Conservation (phyloP, 2,888 invertebrate species). For the Hyppa rectilinea region DNA sequence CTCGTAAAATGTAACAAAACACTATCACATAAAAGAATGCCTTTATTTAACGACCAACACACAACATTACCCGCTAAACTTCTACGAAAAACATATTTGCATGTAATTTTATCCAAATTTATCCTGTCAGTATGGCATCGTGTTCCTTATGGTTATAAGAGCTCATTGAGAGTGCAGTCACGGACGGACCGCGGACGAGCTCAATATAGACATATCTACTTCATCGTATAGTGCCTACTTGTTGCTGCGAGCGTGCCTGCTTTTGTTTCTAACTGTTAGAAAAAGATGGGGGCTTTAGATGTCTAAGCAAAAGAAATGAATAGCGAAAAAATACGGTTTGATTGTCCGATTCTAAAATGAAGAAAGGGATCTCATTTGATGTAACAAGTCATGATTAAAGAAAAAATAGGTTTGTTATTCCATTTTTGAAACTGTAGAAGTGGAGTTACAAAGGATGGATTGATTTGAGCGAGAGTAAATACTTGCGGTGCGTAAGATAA, state of each 20-base stretch:
- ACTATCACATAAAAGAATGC: neutral
- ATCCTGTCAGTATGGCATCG: constrained; percentile 53
- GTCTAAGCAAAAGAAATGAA: neutral
- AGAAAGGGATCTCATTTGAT: neutral
- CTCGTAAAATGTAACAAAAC: neutral
- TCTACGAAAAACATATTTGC: constrained; percentile 57
- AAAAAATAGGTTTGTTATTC: neutral
- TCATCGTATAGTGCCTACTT: constrained; percentile 61
- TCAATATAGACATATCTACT: constrained; percentile 76
- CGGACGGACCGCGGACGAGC: constrained; percentile 72
- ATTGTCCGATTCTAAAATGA: neutral
- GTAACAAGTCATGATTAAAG: neutral
- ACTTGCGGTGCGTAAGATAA: neutral
- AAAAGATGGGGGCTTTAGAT: neutral
- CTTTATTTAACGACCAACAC: neutral
- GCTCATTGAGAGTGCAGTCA: constrained; percentile 81
- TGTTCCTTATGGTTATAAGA: constrained; percentile 62
- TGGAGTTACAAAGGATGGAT: neutral
- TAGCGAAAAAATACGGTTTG: too few species aligned
- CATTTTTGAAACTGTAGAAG: neutral
- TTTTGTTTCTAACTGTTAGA: constrained; percentile 42
- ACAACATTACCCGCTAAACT: constrained; percentile 30
- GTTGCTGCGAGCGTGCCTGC: constrained; percentile 53
- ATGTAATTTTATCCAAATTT: constrained; percentile 62
- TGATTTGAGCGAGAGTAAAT: neutral